Conservation (phyloP, 2,888 invertebrate species). For the Agonopterix heracliana region DNA sequence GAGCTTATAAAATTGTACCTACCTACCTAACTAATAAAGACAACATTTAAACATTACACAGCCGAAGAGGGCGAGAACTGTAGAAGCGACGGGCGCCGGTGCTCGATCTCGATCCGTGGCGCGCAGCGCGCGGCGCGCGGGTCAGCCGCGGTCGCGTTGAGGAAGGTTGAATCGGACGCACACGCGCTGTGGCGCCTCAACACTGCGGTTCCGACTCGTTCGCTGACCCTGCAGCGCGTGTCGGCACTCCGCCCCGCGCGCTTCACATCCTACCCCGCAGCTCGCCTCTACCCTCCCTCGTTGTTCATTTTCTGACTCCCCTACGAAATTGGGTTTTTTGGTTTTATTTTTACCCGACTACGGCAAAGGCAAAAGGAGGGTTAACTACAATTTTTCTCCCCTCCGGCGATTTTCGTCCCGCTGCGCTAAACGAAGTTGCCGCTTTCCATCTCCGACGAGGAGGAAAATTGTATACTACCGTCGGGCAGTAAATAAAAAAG, state of each 20-base stretch:
- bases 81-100: constrained; percentile 4
- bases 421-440: no score
- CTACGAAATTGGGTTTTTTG: background rate
- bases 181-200: constrained; percentile 60
- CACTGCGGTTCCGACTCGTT: constrained; percentile 63
- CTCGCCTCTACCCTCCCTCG: constrained; percentile 34
- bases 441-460: no score
- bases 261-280: constrained; percentile 31
- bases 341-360: background rate
- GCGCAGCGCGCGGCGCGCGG: constrained; percentile 43
- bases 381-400: no score
- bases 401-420: no score
- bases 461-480: no score
- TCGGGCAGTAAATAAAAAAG: no score
- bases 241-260: constrained; percentile 53
- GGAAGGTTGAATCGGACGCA: constrained; percentile 76
- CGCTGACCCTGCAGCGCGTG: constrained; percentile 76
- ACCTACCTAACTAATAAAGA: no score
- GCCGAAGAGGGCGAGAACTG: constrained; percentile 2
- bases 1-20: no score
- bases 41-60: no score
- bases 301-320: constrained; percentile 14
- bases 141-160: constrained; percentile 75
- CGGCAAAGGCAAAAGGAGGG: no score
- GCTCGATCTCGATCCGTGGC: constrained; percentile 21